Evolutionary conservation across 2,888 invertebrate species (phyloP).

Genomic region (Protodeltote pygarga): DNA sequence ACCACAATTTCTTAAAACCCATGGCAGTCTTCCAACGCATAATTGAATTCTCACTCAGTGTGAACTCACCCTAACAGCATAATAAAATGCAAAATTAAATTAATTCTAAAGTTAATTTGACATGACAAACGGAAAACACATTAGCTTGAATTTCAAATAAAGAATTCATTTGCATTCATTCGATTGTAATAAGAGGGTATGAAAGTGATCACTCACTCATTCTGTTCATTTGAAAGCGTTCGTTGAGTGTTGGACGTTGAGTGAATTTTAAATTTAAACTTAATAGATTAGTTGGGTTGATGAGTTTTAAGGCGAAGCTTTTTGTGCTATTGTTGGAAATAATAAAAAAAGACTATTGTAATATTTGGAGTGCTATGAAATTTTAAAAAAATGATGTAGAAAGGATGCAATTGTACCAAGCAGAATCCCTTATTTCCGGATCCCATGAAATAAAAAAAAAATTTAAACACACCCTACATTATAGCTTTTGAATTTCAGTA

Average conservation of each 20-base stretch:
- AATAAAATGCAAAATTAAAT: conserved; percentile 29
- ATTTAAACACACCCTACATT: too few relatives aligned
- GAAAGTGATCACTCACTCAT: conserved; percentile 51
- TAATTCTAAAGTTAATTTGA: conserved; percentile 40
- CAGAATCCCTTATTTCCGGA: too few relatives aligned
- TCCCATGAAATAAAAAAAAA: too few relatives aligned
- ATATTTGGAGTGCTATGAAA: too few relatives aligned
- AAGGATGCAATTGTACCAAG: too few relatives aligned
- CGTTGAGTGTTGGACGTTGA: conserved; percentile 30
- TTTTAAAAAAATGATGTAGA: too few relatives aligned
- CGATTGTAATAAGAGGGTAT: conserved; percentile 48
- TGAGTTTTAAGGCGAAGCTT: conserved; percentile 10
- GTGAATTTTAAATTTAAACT: conserved; percentile 42
- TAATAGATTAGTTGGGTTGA: conserved; percentile 21
- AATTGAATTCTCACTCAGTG: background rate
- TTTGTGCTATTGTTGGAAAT: too few relatives aligned
- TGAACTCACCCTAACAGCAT: conserved; percentile 17
- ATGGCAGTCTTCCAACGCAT: background rate
- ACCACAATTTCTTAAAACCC: conserved; percentile 3
- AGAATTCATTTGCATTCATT: conserved; percentile 48
- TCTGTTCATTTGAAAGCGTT: conserved; percentile 44
- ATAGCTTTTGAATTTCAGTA: too few relatives aligned
- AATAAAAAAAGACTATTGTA: too few relatives aligned
- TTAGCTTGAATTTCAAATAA: conserved; percentile 43
- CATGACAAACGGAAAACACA: conserved; percentile 33